These are phyloP conservation scores for Panopea generosa DNA, from an alignment of 2,888 invertebrate genomes.

Conservation along the genomic window DNA sequence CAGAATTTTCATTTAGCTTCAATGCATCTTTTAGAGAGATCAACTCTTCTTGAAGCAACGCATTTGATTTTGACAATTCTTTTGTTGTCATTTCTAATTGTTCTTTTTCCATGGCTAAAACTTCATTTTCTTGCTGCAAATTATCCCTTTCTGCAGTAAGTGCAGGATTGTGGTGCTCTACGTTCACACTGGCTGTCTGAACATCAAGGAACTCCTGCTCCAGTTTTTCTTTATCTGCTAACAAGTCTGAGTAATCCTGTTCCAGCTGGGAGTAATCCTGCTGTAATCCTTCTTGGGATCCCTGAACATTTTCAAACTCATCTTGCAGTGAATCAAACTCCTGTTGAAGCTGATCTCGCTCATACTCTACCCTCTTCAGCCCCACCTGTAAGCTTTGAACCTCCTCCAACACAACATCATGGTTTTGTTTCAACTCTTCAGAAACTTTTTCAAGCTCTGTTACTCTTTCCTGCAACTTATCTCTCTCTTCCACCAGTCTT, in stretches of 20 bases:
- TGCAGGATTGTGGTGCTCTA: slow-evolving; percentile 65
- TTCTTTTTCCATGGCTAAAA: slow-evolving; percentile 70
- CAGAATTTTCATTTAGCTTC: slow-evolving; percentile 33
- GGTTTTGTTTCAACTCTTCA: slow-evolving; percentile 72
- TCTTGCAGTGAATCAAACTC: slow-evolving; percentile 74
- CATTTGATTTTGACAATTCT: slow-evolving; percentile 73
- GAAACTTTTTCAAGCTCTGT: slow-evolving; percentile 67
- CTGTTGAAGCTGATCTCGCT: slow-evolving; percentile 67
- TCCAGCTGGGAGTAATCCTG: slow-evolving; percentile 77
- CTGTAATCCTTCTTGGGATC: slow-evolving; percentile 74
- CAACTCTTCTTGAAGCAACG: slow-evolving; percentile 70
- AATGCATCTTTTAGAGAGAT: slow-evolving; percentile 48
- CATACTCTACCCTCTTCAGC: slow-evolving; percentile 53
- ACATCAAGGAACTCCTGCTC: slow-evolving; percentile 73
- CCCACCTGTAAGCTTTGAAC: slow-evolving; percentile 75
- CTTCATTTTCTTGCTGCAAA: slow-evolving; percentile 70
- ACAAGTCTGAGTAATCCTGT: slow-evolving; percentile 76
- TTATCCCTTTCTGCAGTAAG: slow-evolving; percentile 61
- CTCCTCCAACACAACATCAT: slow-evolving; percentile 78
- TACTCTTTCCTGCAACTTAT: slow-evolving; percentile 66
- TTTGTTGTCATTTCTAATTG: slow-evolving; percentile 74
- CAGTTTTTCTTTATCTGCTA: slow-evolving; percentile 76
- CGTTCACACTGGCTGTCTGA: slow-evolving; percentile 64
- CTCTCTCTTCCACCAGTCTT: slow-evolving; percentile 73
- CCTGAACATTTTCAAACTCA: slow-evolving; percentile 72